Evolutionary conservation across 2,113 vertebrate species (phyloP).

Genomic region (Beaufortia kweichowensis): DNA sequence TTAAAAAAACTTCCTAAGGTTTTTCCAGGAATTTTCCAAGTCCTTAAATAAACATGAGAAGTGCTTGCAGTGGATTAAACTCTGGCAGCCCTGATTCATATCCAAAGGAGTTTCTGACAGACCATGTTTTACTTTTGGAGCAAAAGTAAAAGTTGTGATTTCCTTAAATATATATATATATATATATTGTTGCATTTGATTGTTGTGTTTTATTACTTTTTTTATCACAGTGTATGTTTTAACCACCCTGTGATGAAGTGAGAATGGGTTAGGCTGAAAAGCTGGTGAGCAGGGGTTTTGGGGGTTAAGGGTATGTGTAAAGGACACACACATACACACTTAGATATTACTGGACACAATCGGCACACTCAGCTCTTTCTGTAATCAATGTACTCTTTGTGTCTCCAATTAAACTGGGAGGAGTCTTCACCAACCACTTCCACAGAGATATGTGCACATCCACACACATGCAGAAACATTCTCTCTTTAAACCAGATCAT

Average conservation of each 20-base stretch:
- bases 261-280: not conserved
- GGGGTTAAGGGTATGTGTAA: slow-evolving; percentile 1
- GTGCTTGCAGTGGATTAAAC: no score
- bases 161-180: no score
- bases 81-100: no score
- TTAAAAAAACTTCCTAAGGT: no score
- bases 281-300: slow-evolving; percentile 1
- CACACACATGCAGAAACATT: not conserved
- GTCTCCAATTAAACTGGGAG: slow-evolving; percentile 53
- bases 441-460: slow-evolving; percentile 29
- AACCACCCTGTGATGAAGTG: not conserved
- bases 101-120: no score
- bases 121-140: no score
- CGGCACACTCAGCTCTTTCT: slow-evolving; percentile 48
- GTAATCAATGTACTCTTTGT: slow-evolving; percentile 69
- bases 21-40: no score
- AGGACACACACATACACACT: slow-evolving; percentile 39
- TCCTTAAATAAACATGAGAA: no score
- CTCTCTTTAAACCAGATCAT: not conserved
- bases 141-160: no score
- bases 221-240: not conserved
- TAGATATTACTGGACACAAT: slow-evolving; percentile 40
- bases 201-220: no score
- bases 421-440: slow-evolving; percentile 53
- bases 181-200: no score